Evolutionary conservation across 2,888 invertebrate genomes (phyloP), one percentile per base, ranked within the genome.

Genomic region (Dimorphilus gyrociliatus): DNA sequence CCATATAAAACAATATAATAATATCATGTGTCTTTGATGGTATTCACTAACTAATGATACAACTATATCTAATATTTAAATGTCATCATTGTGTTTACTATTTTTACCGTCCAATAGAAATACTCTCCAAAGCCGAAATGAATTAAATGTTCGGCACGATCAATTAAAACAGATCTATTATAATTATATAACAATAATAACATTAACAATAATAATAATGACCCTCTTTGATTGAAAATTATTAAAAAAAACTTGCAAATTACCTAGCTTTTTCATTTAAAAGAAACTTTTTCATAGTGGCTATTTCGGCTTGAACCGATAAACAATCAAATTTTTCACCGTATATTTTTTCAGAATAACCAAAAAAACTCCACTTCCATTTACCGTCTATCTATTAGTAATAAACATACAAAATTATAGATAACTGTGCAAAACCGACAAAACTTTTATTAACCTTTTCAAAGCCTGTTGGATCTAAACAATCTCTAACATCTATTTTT

Each of bases 121-220:
- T n/a, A n/a, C n/a, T 76, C 75, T 1, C 90, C 90, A 63, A 81
- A 92, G n/a, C 66, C 65, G 48, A 85, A 56, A 44, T 58, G 56
- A 15, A 51, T 46, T 5, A 57, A 32, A 12, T 39, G 37, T 31
- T 58, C 57, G 12, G 47, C 48, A 24, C 48, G 48, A 32, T 60
- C 59, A 13, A 66, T 36, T 45, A 62, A 47, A 7, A 52, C 38
- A 15, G 45, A 37, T 21, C 13, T 24, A 14, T 6, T n/a, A n/a
- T n/a, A n/a, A n/a, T n/a, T n/a, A n/a, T n/a, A n/a, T n/a, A n/a
- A n/a, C n/a, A n/a, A n/a, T n/a, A n/a, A n/a, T n/a, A n/a, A n/a
- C n/a, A n/a, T n/a, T n/a, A n/a, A n/a, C n/a, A n/a, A n/a, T n/a
- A n/a, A n/a, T n/a, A 21, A 17, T 31, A 18, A 24, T 26, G 16